Conservation (phyloP, 2,797 vertebrate genomes). For the Vultur gryphus region DNA sequence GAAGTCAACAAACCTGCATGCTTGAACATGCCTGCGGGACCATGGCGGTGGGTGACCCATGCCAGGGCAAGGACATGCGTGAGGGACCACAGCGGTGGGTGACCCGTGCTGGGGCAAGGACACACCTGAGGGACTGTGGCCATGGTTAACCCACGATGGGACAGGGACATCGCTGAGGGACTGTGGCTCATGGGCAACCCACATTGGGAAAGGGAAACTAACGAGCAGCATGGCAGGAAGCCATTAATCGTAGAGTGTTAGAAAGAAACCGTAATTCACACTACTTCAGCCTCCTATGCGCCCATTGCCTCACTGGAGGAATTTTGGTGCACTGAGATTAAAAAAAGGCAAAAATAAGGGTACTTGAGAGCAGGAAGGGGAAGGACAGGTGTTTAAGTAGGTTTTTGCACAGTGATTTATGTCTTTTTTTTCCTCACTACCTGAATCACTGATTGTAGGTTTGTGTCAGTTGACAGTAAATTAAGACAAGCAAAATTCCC, state of each 20-base stretch:
- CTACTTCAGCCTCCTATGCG: background rate
- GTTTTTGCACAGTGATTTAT: background rate
- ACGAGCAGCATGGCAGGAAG: background rate
- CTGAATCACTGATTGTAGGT: background rate
- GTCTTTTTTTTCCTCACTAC: background rate
- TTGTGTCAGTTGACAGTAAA: background rate
- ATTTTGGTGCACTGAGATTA: background rate
- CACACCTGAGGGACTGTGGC: too few species aligned
- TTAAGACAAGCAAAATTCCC: conserved; percentile 2
- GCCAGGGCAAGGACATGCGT: background rate
- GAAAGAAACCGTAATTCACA: background rate
- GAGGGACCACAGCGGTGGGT: background rate
- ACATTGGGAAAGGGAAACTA: background rate
- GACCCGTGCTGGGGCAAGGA: background rate
- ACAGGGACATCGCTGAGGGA: background rate
- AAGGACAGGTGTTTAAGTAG: background rate
- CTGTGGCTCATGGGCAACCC: background rate
- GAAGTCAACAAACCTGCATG: background rate
- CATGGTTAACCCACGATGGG: background rate
- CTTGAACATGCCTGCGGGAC: background rate
- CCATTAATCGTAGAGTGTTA: background rate
- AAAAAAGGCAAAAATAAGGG: background rate
- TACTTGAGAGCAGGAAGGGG: background rate
- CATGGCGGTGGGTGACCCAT: background rate
- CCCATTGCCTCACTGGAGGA: background rate